Percentiles rank a stretch among this genome's conserved stretches.
These are phyloP conservation scores for Gallinago paraguaiae DNA, from an alignment of 2,113 vertebrate genomes.

Conservation along the genomic window DNA sequence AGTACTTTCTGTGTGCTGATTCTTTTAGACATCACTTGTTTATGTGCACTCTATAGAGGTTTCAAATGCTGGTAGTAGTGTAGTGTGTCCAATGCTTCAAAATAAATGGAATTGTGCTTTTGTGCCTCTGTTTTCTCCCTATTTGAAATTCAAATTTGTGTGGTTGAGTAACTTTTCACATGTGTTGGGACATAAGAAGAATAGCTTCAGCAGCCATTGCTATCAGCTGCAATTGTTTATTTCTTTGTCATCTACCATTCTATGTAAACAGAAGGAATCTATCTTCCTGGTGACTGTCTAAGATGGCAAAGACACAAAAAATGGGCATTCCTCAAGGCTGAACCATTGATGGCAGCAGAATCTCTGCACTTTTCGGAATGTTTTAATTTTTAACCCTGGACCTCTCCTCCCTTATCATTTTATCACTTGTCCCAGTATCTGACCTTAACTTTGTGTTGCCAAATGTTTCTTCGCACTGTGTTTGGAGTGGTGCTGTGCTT, in stretches of 20 bases:
- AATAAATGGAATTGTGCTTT: background rate
- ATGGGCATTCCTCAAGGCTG: background rate
- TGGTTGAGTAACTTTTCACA: conserved; percentile 16
- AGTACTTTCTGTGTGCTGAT: background rate
- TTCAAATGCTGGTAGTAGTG: background rate
- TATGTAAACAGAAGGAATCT: background rate
- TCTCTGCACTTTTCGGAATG: background rate
- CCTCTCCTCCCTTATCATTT: background rate
- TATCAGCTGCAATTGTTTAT: background rate
- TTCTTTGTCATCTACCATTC: background rate
- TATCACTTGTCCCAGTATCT: background rate
- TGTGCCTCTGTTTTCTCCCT: background rate
- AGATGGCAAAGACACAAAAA: background rate
- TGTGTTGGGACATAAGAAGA: background rate
- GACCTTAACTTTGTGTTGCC: background rate
- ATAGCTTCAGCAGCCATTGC: background rate
- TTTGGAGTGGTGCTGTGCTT: background rate
- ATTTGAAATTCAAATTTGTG: background rate
- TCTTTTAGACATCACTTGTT: background rate
- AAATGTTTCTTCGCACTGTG: background rate
- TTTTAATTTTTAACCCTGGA: background rate
- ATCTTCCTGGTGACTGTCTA: background rate
- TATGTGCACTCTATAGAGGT: background rate
- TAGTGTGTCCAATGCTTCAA: background rate
- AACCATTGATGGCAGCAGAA: background rate